Evolutionary conservation across 2,113 vertebrate species (phyloP).

Genomic region (Gymnarchus niloticus): DNA sequence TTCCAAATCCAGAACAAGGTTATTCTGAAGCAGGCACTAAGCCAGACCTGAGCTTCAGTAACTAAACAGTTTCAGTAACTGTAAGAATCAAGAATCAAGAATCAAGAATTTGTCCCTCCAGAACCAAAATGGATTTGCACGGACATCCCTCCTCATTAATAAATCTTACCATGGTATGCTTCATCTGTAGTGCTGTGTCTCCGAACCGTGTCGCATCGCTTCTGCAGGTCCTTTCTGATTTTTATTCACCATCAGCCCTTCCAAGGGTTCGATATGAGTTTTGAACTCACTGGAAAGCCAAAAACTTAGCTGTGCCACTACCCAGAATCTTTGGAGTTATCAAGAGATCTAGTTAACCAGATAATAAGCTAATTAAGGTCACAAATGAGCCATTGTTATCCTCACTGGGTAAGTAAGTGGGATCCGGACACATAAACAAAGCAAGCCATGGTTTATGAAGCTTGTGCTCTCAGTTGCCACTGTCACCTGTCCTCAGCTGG

Average conservation of each 20-base stretch:
- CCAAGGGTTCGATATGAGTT: neutral
- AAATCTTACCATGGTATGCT: too few species aligned
- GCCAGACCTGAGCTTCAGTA: too few species aligned
- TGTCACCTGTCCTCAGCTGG: neutral
- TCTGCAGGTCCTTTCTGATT: neutral
- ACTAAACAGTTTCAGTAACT: neutral
- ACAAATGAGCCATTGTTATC: neutral
- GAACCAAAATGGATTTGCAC: neutral
- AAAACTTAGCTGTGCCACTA: neutral
- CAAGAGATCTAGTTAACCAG: neutral
- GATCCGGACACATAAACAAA: slow-evolving; percentile 11
- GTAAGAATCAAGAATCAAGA: neutral
- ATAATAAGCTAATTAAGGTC: slow-evolving; percentile 5
- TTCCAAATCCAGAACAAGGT: too few species aligned
- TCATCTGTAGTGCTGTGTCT: too few species aligned
- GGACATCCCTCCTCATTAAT: too few species aligned
- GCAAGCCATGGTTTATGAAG: neutral
- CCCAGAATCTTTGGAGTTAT: neutral
- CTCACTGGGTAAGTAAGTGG: neutral
- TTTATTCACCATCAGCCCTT: neutral
- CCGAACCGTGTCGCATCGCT: too few species aligned
- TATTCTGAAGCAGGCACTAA: neutral
- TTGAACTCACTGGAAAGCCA: slow-evolving; percentile 11
- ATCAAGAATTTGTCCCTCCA: neutral
- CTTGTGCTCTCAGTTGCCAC: neutral